Evolutionary conservation across 1,140 invertebrate genomes (phyloP).

Genomic region (Campodea augens): DNA sequence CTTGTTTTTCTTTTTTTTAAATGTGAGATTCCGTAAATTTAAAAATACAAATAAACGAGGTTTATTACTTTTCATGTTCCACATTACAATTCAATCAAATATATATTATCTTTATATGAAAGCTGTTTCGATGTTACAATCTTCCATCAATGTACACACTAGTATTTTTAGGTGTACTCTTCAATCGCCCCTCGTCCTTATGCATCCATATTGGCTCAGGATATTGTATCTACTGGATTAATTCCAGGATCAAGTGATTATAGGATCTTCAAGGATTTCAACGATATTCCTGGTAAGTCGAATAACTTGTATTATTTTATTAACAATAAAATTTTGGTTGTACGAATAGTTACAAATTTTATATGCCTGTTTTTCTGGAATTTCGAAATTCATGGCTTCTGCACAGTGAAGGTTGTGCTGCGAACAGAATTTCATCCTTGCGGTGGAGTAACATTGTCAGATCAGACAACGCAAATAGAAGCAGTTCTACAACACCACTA

Average conservation of each 20-base stretch:
- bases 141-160: no score
- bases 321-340: no score
- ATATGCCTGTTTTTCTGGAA: no score
- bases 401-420: no score
- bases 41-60: background rate
- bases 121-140: no score
- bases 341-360: no score
- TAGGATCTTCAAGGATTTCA: constrained; percentile 48
- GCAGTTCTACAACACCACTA: no score
- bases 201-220: constrained; percentile 45
- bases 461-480: no score
- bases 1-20: background rate
- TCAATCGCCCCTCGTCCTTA: constrained; percentile 36
- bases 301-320: no score
- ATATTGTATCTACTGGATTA: constrained; percentile 49
- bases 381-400: no score
- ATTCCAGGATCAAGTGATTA: constrained; percentile 64
- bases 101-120: constrained; percentile 12
- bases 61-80: constrained; percentile 4
- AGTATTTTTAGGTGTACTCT: constrained; percentile 32
- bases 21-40: background rate
- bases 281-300: constrained; percentile 26
- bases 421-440: no score
- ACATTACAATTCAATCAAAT: background rate
- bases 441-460: no score